These are phyloP conservation scores for Cottus gobio DNA, from an alignment of 2,113 vertebrate species.

Conservation along the genomic window DNA sequence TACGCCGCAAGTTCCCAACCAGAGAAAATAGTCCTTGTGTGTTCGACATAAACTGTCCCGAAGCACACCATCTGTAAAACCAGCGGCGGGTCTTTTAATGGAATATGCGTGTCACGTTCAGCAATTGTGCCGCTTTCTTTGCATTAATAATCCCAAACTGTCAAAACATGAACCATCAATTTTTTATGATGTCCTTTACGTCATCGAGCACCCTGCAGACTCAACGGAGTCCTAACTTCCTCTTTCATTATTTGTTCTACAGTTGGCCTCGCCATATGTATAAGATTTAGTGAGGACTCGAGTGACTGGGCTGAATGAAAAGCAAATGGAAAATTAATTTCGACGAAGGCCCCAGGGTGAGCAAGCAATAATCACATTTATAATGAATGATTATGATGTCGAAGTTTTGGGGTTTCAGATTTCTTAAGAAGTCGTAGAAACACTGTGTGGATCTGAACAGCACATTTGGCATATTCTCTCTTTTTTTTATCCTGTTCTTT, in stretches of 20 bases:
- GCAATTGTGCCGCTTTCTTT: slow-evolving; percentile 29
- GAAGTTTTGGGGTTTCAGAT: slow-evolving; percentile 48
- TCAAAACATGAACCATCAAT: slow-evolving; percentile 36
- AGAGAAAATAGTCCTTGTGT: slow-evolving; percentile 13
- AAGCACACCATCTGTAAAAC: slow-evolving; percentile 29
- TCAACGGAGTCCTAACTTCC: background rate
- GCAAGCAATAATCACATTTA: slow-evolving; percentile 51
- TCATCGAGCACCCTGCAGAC: slow-evolving; percentile 11
- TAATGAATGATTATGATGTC: slow-evolving; percentile 49
- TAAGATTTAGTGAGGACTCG: slow-evolving; percentile 24
- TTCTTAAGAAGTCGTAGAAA: slow-evolving; percentile 22
- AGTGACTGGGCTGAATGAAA: slow-evolving; percentile 45
- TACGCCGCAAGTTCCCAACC: slow-evolving; percentile 1
- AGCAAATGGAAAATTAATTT: slow-evolving; percentile 67
- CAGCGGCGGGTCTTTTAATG: slow-evolving; percentile 24
- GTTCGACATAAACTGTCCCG: slow-evolving; percentile 24
- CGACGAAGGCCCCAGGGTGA: slow-evolving; percentile 35
- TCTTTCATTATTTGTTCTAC: background rate
- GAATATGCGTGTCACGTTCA: slow-evolving; percentile 46
- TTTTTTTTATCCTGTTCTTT: slow-evolving; percentile 16
- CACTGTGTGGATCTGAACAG: slow-evolving; percentile 21
- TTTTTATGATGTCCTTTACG: slow-evolving; percentile 42
- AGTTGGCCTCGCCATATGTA: background rate
- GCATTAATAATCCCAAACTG: slow-evolving; percentile 34
- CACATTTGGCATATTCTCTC: slow-evolving; percentile 12